A percentile compares a stretch with the other conserved stretches of the same genome.
Evolutionary conservation across 2,113 vertebrate genomes (phyloP).

Genomic region (Triplophysa siluroides): DNA sequence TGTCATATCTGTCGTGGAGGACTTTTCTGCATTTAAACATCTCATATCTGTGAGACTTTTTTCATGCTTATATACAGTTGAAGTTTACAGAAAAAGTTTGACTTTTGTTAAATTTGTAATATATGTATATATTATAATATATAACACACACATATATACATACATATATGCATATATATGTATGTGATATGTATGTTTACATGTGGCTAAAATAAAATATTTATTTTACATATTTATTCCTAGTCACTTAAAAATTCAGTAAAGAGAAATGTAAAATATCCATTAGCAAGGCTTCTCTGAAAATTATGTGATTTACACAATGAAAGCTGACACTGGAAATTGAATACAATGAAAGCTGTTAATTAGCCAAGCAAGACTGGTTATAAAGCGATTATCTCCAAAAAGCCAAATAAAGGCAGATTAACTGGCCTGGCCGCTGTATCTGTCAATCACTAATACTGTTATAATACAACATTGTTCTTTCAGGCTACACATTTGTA

Average conservation of each 20-base stretch:
- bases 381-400: neutral
- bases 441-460: neutral
- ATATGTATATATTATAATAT: too few species aligned
- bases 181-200: too few species aligned
- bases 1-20: conserved; percentile 91
- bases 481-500: neutral
- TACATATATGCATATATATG: too few species aligned
- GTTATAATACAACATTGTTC: neutral
- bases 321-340: neutral
- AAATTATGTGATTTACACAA: neutral
- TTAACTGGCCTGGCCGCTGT: neutral
- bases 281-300: neutral
- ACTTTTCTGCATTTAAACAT: conserved; percentile 90
- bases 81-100: neutral
- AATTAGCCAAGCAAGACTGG: neutral
- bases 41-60: conserved; percentile 88
- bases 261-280: neutral
- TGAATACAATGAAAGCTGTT: neutral
- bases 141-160: too few species aligned
- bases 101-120: neutral
- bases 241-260: too few species aligned
- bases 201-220: neutral
- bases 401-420: neutral
- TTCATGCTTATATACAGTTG: neutral
- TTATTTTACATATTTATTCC: neutral